Evolutionary conservation across 2,113 vertebrate genomes (phyloP).

Genomic region (Potamarius usumacintae): DNA sequence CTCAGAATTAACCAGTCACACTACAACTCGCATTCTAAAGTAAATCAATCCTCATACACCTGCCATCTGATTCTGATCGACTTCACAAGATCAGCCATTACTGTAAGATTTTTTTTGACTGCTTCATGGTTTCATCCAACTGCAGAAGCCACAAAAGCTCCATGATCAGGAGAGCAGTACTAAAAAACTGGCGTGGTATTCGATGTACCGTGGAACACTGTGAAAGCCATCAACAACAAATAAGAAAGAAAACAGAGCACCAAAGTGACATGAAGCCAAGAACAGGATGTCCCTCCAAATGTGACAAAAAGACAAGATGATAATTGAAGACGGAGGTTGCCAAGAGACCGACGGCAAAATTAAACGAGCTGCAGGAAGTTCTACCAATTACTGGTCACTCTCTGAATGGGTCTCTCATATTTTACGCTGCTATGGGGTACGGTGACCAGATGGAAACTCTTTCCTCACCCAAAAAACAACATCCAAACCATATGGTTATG

Average conservation of each 20-base stretch:
- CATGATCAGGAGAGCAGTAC: neutral
- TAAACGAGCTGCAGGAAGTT: neutral
- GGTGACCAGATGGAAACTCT: too few species aligned
- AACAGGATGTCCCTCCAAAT: neutral
- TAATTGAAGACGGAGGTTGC: neutral
- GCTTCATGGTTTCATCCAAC: neutral
- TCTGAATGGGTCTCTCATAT: too few species aligned
- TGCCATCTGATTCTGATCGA: neutral
- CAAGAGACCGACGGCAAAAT: neutral
- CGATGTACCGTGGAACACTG: neutral
- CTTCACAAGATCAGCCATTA: neutral
- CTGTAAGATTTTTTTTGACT: neutral
- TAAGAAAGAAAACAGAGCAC: neutral
- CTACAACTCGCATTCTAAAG: neutral
- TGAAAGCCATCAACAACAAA: neutral
- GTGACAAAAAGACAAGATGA: neutral
- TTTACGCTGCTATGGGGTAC: too few species aligned
- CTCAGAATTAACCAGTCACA: neutral
- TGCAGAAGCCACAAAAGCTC: neutral
- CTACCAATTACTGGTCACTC: neutral
- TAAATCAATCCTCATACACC: neutral
- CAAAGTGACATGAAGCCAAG: too few species aligned
- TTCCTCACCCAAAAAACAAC: too few species aligned
- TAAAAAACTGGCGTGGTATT: neutral
- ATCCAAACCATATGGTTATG: too few species aligned